Conservation (phyloP, 1,140 invertebrate species). For the Maconellicoccus hirsutus region DNA sequence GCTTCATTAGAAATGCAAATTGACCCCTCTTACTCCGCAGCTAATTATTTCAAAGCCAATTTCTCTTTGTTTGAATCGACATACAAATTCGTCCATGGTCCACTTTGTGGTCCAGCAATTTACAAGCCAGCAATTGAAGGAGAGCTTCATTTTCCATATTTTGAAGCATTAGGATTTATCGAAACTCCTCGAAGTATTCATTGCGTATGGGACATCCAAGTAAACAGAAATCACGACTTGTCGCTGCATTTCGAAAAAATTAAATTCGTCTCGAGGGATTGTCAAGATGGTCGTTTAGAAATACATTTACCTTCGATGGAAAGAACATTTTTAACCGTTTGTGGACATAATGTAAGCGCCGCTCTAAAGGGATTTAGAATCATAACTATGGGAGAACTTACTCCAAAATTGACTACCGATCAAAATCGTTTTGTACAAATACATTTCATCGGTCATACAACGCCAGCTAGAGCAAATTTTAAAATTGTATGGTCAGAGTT, state of each 20-base stretch:
- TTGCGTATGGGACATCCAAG: conserved; percentile 76
- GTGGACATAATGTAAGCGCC: conserved; percentile 67
- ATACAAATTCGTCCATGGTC: conserved; percentile 78
- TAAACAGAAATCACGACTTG: conserved; percentile 64
- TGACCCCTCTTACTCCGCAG: conserved; percentile 64
- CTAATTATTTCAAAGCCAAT: conserved; percentile 74
- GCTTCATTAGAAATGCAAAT: conserved; percentile 66
- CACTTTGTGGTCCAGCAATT: conserved; percentile 68
- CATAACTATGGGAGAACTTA: conserved; percentile 46
- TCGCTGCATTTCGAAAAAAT: conserved; percentile 78
- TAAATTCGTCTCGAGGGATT: conserved; percentile 63
- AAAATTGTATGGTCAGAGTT: conserved; percentile 81
- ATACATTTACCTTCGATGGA: conserved; percentile 54
- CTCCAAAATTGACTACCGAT: conserved; percentile 42
- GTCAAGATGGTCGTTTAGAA: conserved; percentile 72
- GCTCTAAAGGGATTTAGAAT: conserved; percentile 64
- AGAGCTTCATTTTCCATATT: conserved; percentile 23
- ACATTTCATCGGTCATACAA: conserved; percentile 57
- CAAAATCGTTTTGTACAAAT: conserved; percentile 39
- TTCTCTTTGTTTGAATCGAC: conserved; percentile 66
- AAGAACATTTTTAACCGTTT: conserved; percentile 57
- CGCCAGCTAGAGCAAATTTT: conserved; percentile 65
- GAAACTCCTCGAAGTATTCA: conserved; percentile 61
- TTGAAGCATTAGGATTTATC: conserved; percentile 50
- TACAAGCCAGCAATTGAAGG: conserved; percentile 58